Percentiles rank a stretch among this genome's conserved stretches.
These are phyloP conservation scores for Arrhopalites spinosus DNA, from an alignment of 2,888 invertebrate genomes.

Conservation along the genomic window DNA sequence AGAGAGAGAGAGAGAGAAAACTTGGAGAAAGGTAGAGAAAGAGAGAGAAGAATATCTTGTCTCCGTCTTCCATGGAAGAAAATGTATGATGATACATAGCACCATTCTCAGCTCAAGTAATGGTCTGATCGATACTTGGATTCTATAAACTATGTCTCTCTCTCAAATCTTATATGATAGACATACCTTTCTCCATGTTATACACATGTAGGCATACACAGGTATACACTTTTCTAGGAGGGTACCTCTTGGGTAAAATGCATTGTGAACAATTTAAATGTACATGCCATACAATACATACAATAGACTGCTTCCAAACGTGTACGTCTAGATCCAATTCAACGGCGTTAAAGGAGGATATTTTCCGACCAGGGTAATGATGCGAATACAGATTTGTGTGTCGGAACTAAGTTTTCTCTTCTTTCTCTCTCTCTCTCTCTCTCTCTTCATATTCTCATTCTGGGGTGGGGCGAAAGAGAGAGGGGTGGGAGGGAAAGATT, in stretches of 20 bases:
- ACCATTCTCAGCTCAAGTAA: conserved; percentile 33
- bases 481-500: not conserved
- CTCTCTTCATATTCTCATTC: not conserved
- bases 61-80: not conserved
- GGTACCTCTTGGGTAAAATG: no score
- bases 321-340: no score
- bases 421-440: conserved; percentile 8
- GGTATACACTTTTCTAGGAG: no score
- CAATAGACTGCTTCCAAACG: no score
- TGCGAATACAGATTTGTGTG: conserved; percentile 42
- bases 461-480: not conserved
- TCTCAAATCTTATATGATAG: not conserved
- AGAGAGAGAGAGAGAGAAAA: not conserved
- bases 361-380: conserved; percentile 41
- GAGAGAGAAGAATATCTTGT: conserved; percentile 8
- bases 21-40: not conserved
- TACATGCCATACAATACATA: no score
- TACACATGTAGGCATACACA: no score
- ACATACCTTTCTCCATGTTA: not conserved
- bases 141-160: conserved; percentile 18
- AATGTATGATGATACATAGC: conserved; percentile 11
- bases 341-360: not conserved
- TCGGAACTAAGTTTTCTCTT: conserved; percentile 15
- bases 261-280: no score
- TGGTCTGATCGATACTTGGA: conserved; percentile 44